Evolutionary conservation across 92 coral and sea anemone species (phyloP).

Genomic region (Palythoa grandis): DNA sequence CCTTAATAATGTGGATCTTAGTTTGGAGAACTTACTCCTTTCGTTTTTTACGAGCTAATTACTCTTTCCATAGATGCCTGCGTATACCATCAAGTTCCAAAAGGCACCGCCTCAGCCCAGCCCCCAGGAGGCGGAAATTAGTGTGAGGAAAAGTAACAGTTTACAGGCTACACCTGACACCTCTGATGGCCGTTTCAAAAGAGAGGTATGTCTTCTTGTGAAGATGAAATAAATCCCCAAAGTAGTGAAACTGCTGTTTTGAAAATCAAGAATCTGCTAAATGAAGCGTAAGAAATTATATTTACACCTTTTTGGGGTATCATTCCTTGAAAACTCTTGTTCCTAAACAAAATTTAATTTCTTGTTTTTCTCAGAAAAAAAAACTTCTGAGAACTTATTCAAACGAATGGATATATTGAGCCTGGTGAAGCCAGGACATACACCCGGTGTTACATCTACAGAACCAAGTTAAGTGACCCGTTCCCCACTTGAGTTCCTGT

Average conservation of each 20-base stretch:
- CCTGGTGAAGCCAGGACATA: too few species aligned
- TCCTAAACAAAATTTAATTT: too few species aligned
- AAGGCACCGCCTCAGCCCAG: constrained; percentile 38
- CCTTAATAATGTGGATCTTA: neutral
- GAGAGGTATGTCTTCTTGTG: constrained; percentile 4
- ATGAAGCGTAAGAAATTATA: too few species aligned
- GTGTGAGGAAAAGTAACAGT: neutral
- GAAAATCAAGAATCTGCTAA: too few species aligned
- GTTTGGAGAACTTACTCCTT: neutral
- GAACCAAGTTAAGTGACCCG: too few species aligned
- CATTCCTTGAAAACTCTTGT: too few species aligned
- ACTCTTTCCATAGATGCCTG: constrained; percentile 23
- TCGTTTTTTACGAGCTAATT: neutral
- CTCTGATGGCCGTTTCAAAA: constrained; percentile 2
- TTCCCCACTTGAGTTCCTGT: too few species aligned
- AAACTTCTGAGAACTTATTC: too few species aligned
- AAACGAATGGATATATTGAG: too few species aligned
- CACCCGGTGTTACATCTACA: too few species aligned
- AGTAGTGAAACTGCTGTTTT: neutral
- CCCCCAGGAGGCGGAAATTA: constrained; percentile 6
- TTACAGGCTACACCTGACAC: constrained; percentile 14
- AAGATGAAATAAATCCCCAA: neutral
- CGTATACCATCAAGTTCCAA: constrained; percentile 44
- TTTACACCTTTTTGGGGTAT: too few species aligned
- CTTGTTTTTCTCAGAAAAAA: too few species aligned